Evolutionary conservation across 2,113 vertebrate genomes (phyloP), one percentile per base, ranked within the genome.

Genomic region (Barbus barbus): DNA sequence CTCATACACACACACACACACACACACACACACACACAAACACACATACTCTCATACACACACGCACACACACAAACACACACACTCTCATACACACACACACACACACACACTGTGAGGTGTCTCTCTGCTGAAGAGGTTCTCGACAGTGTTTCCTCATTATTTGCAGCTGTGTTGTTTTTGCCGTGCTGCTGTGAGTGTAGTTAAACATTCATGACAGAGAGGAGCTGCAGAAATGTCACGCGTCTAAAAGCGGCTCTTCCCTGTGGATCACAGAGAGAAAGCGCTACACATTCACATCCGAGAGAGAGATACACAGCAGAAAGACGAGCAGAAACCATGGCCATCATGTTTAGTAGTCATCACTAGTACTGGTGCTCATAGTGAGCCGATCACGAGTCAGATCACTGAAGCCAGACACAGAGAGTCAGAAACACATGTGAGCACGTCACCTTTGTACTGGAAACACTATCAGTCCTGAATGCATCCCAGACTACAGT

Each of bases 241-340:
- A 86, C 33, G 63, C 0, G 53, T 61, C 85, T 86, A 78, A 78
- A 83, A 86, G 67, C 26, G 9, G 60, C 58, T 48, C 72, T 44
- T 33, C 76, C 46, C 73, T 60, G 72, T 48, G 18, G 61, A 82
- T 73, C 41, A 26, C 71, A 38, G 63, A 26, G 18, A 44, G 24
- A 18, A 71, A 63, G 22, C 56, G n/a, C n/a, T n/a, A n/a, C n/a
- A n/a, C n/a, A n/a, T n/a, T n/a, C n/a, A n/a, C n/a, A n/a, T n/a
- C n/a, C n/a, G 20, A 7, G 11, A 56, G 53, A 61, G 63, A 56
- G 33, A 26, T 33, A 78, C 60, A 20, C 24, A 31, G 24, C 24
- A 63, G 13, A 36, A 36, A n/a, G n/a, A n/a, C n/a, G n/a, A n/a
- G n/a, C 33, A 36, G n/a, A 16, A 13, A 63, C 28, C 61, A 26